phyloP scores from a whole-genome alignment of 30 jellyfish, hydroid and myxozoan species.

The Chrysaora quinquecirrha region DNA sequence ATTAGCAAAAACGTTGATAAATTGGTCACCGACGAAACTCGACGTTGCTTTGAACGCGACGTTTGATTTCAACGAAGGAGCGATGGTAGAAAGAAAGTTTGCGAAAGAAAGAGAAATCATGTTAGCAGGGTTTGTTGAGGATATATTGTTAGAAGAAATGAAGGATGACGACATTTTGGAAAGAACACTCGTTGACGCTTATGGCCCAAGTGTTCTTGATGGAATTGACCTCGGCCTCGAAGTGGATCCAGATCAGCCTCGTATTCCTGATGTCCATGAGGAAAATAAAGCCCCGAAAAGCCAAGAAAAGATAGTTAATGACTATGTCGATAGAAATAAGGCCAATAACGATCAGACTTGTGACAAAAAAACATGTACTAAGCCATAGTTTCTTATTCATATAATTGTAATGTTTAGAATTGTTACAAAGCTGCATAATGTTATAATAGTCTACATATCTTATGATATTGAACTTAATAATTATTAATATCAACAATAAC shows the following conservation, averaged over 20 bases:
- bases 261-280: slow-evolving; percentile 17
- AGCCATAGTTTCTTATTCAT: too few species aligned
- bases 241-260: slow-evolving; percentile 75
- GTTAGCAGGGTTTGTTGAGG: slow-evolving; percentile 91
- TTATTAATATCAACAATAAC: too few species aligned
- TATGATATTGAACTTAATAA: too few species aligned
- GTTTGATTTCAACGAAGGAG: slow-evolving; percentile 81
- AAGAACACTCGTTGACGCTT: slow-evolving; percentile 63
- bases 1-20: slow-evolving; percentile 46
- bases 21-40: slow-evolving; percentile 73
- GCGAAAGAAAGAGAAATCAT: slow-evolving; percentile 83
- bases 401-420: too few species aligned
- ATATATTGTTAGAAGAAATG: slow-evolving; percentile 68
- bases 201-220: slow-evolving; percentile 82
- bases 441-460: too few species aligned
- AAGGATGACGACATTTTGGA: slow-evolving; percentile 75
- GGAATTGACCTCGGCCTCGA: slow-evolving; percentile 83
- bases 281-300: background rate
- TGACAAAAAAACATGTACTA: slow-evolving; percentile 21
- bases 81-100: slow-evolving; percentile 74
- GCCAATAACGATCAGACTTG: slow-evolving; percentile 15
- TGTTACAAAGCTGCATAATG: too few species aligned
- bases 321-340: slow-evolving; percentile 33
- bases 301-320: background rate
- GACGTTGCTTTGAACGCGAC: slow-evolving; percentile 75